Percentiles rank a stretch among this genome's conserved stretches.
phyloP scores from a whole-genome alignment of 2,113 vertebrate species.

The Orcinus orca region DNA sequence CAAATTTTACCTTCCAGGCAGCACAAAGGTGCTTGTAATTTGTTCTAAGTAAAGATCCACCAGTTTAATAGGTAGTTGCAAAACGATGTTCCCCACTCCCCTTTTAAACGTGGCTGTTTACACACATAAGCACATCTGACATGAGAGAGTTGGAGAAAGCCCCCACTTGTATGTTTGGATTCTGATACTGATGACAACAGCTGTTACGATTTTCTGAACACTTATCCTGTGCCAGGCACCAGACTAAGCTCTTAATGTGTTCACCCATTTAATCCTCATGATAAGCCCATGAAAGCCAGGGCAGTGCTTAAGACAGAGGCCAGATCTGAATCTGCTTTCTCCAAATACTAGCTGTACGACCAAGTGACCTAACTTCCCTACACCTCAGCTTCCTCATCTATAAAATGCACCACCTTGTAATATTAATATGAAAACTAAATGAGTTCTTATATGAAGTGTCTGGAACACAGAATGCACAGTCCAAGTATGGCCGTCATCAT shows the following conservation, averaged over 20 bases:
- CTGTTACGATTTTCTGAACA: not conserved
- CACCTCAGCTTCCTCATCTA: not conserved
- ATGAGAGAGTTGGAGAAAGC: not conserved
- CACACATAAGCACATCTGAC: not conserved
- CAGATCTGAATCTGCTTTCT: not conserved
- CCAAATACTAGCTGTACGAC: not conserved
- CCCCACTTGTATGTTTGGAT: not conserved
- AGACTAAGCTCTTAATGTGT: not conserved
- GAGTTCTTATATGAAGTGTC: not conserved
- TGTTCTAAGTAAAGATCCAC: not conserved
- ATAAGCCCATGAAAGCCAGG: not conserved
- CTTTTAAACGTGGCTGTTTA: not conserved
- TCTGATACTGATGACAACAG: not conserved
- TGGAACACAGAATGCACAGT: not conserved
- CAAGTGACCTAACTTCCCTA: not conserved
- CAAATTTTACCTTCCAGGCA: not conserved
- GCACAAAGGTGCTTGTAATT: not conserved
- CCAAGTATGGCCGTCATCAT: not conserved
- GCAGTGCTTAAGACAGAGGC: no score
- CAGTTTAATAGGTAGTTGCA: not conserved
- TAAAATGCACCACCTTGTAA: not conserved
- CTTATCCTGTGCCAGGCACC: not conserved
- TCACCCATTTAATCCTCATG: not conserved
- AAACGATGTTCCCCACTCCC: not conserved
- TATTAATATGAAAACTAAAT: not conserved